Evolutionary conservation across 2,888 invertebrate species (phyloP), one percentile per base, ranked within the genome.

Genomic region (Athalia rosae): DNA sequence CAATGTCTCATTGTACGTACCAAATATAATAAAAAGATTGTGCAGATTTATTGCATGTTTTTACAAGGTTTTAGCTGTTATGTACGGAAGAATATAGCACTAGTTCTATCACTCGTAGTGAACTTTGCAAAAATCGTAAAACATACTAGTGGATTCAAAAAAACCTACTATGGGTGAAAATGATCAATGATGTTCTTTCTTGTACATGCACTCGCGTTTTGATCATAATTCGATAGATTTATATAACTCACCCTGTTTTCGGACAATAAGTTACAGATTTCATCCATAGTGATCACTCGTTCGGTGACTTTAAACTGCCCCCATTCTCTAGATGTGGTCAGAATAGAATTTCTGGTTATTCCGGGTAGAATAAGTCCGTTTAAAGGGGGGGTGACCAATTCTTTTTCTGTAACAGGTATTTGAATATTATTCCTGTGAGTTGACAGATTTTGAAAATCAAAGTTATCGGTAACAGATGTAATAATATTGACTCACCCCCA

Each of bases 291-390:
- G 79, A 99, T 93, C 69, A 91, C 90, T 82, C 94, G 92, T 89
- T 99, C 97, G 58, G 92, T 92, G 5, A 99, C 95, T 87, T 94
- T 94, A 84, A 97, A 94, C 87, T 97, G 95, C 84, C 95, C 95
- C 97, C 97, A 98, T 88, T 96, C 93, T 77, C 92, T 91, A 0
- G 94, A 92, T 82, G 99, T 90, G 83, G 95, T 93, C 53, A 99
- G 88, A 80, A 99, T 94, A 13, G 98, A 98, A 81, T 95, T 94
- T 78, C 99, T 93, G 3, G 97, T 98, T 53, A 99, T 95, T 66
- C 99, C 99, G 7, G 99, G 99, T 82, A 99, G 91, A 82, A 99
- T 99, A 1, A 99, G 92, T 4, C 99, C 99, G 86, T 96, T 95
- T 79, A 99, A 91, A 4, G 98, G 97, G 9, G 99, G 98, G 7